Conservation (phyloP, 2,888 invertebrate species). For the Nomada ferruginata region DNA sequence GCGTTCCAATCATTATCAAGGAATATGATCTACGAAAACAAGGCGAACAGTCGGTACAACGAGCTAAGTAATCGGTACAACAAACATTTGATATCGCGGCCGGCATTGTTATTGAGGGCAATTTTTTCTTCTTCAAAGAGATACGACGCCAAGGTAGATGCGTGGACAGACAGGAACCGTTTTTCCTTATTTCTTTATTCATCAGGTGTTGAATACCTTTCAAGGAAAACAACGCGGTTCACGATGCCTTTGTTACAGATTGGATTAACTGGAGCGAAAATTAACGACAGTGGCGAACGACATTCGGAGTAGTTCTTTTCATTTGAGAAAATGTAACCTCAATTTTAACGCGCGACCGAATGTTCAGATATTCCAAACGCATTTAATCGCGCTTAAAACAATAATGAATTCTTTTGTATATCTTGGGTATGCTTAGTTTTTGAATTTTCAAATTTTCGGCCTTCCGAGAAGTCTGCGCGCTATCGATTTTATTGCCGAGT, state of each 20-base stretch:
- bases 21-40: slow-evolving; percentile 54
- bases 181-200: not conserved
- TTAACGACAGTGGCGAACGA: not conserved
- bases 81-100: slow-evolving; percentile 52
- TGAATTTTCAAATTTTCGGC: not conserved
- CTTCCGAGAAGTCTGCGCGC: not conserved
- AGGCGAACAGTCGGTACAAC: not conserved
- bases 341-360: not conserved
- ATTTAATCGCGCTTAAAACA: no score
- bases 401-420: no score
- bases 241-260: not conserved
- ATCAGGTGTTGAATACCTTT: not conserved
- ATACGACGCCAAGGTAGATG: slow-evolving; percentile 5
- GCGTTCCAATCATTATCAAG: slow-evolving; percentile 30
- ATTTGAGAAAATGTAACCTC: not conserved
- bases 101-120: slow-evolving; percentile 17
- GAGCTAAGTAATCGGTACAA: slow-evolving; percentile 29
- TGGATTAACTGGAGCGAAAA: not conserved
- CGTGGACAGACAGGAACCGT: not conserved
- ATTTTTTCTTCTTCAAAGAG: slow-evolving; percentile 18
- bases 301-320: not conserved
- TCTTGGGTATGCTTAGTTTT: not conserved
- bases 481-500: no score
- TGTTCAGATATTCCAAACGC: not conserved
- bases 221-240: not conserved